phyloP scores from a whole-genome alignment of 2,797 vertebrate species.

The Oreochromis mossambicus region DNA sequence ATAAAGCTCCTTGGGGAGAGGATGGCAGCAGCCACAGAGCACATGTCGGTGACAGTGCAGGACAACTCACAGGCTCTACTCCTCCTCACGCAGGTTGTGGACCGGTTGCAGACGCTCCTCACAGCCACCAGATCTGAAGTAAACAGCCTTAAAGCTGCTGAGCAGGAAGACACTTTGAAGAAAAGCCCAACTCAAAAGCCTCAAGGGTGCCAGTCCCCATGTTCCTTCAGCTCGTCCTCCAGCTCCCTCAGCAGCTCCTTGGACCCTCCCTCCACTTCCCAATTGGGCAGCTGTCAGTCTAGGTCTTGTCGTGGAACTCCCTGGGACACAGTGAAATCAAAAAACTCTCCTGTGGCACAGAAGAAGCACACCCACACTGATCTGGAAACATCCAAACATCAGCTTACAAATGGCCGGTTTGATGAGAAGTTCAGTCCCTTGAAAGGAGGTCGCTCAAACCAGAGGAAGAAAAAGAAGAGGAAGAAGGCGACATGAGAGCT shows the following conservation, averaged over 20 bases:
- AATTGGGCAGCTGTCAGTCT: not conserved
- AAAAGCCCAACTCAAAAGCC: not conserved
- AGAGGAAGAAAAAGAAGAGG: constrained; percentile 56
- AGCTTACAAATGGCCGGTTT: constrained; percentile 45
- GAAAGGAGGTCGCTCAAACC: constrained; percentile 8
- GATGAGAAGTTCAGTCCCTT: not conserved
- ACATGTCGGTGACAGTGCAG: constrained; percentile 64
- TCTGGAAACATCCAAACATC: not conserved
- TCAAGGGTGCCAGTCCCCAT: not conserved
- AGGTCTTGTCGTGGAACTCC: constrained; percentile 23
- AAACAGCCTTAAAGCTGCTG: not conserved
- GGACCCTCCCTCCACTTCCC: constrained; percentile 41
- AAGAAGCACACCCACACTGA: not conserved
- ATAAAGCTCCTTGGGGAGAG: constrained; percentile 62
- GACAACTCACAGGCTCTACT: constrained; percentile 65
- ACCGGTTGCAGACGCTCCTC: constrained; percentile 61
- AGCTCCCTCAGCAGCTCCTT: constrained; percentile 39
- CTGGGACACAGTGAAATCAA: not conserved
- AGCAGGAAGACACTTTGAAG: not conserved
- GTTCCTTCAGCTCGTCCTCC: constrained; percentile 42
- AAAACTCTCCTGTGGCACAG: not conserved
- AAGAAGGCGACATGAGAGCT: constrained; percentile 34
- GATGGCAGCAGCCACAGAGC: constrained; percentile 59
- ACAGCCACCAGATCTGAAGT: not conserved
- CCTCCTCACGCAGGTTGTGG: constrained; percentile 64